phyloP scores from a whole-genome alignment of 2,888 invertebrate species.

The Habrosyne pyritoides region DNA sequence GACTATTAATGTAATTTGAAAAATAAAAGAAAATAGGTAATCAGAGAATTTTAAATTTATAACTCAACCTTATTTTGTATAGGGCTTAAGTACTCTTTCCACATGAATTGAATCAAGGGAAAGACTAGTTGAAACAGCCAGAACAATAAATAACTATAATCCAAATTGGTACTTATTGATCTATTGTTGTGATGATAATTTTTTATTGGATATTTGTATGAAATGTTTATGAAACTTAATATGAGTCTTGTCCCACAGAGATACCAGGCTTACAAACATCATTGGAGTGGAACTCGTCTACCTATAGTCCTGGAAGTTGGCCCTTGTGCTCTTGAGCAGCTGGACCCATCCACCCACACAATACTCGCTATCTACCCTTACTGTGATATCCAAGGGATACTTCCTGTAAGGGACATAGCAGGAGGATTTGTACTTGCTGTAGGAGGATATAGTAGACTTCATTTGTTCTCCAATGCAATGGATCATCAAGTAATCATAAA shows the following conservation, averaged over 20 bases:
- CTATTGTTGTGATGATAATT: too few relatives aligned
- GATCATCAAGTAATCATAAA: conserved; percentile 94
- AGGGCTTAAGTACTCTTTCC: too few relatives aligned
- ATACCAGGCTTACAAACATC: conserved; percentile 96
- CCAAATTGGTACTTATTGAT: too few relatives aligned
- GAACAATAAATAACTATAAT: too few relatives aligned
- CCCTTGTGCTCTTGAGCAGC: conserved; percentile 95
- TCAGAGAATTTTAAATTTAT: too few relatives aligned
- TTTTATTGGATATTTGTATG: background rate
- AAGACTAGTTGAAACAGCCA: too few relatives aligned
- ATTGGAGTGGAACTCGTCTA: conserved; percentile 97
- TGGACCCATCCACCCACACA: conserved; percentile 93
- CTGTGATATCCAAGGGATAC: conserved; percentile 73
- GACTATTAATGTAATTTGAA: too few relatives aligned
- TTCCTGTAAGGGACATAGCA: conserved; percentile 93
- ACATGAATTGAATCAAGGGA: too few relatives aligned
- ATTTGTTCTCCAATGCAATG: conserved; percentile 92
- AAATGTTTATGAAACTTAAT: background rate
- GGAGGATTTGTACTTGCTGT: conserved; percentile 96
- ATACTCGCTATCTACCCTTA: conserved; percentile 86
- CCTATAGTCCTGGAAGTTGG: conserved; percentile 95
- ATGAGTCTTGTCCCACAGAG: conserved; percentile 77
- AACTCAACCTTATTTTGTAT: too few relatives aligned
- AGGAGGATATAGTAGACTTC: conserved; percentile 95
- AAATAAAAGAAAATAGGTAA: too few relatives aligned